phyloP scores from a whole-genome alignment of 2,797 vertebrate species.

The Eptatretus atami region DNA sequence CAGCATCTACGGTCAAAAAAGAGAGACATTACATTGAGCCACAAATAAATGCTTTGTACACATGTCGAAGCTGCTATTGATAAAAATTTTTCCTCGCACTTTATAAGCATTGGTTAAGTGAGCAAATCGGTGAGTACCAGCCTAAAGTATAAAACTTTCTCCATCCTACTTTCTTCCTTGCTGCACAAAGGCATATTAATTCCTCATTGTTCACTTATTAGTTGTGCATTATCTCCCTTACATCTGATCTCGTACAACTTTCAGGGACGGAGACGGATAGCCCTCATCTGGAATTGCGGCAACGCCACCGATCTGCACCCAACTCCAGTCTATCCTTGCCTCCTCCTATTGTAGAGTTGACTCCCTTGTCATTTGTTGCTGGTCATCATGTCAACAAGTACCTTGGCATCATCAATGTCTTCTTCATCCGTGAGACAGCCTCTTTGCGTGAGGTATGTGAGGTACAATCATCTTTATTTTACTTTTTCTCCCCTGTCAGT shows the following conservation, averaged over 20 bases:
- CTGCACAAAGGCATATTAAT: too few species aligned
- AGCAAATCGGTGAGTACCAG: too few species aligned
- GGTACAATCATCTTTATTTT: background rate
- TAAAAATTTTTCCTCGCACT: conserved; percentile 13
- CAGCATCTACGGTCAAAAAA: conserved; percentile 4
- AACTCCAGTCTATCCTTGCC: conserved; percentile 24
- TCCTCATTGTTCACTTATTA: conserved; percentile 19
- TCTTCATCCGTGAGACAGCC: conserved; percentile 88
- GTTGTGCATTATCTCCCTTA: too few species aligned
- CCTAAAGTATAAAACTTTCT: conserved; percentile 8
- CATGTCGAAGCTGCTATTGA: too few species aligned
- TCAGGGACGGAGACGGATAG: conserved; percentile 38
- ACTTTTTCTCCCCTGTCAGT: too few species aligned
- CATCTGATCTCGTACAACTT: too few species aligned
- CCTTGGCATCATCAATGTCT: conserved; percentile 98
- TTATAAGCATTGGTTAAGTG: conserved; percentile 15
- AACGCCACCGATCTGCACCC: conserved; percentile 31
- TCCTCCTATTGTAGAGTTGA: conserved; percentile 80
- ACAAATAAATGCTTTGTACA: background rate
- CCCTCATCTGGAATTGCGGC: conserved; percentile 41
- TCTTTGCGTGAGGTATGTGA: conserved; percentile 65
- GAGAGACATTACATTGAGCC: conserved; percentile 10
- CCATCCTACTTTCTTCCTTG: conserved; percentile 8
- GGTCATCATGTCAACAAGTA: conserved; percentile 77
- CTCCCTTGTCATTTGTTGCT: conserved; percentile 71